Evolutionary conservation across 2,113 vertebrate species (phyloP), one percentile per base, ranked within the genome.

Genomic region (Nothoprocta perdicaria): DNA sequence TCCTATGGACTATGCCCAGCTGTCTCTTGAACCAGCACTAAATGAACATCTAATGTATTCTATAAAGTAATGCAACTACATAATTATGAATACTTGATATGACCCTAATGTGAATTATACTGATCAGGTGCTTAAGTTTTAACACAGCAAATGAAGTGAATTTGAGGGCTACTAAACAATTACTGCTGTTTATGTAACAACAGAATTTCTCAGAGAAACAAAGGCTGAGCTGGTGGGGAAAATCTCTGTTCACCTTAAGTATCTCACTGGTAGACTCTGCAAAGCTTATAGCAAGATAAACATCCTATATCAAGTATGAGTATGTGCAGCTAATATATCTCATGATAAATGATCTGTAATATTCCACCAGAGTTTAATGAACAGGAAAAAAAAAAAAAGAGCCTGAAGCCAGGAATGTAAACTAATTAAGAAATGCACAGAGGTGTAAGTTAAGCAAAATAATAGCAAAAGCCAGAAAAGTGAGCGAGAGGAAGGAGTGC

Each of bases 1-100:
- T 61, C 45, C 45, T 58, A 48, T 68, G 48, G n/a, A 79, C 80
- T 93, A 79, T 80, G 45, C 62, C 75, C 84, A 66, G 75, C 53
- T 84, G 19, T 57, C 73, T 13, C 55, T 23, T 87, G 58, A 93
- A 90, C 78, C 40, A 89, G 62, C 3, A 1, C 60, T 80, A 35
- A 21, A 77, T 63, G 33, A 88, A 87, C 13, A 82, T 77, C 26
- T 45, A 58, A 53, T 38, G 43, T 27, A 35, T 84, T 84, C 78
- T 55, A 7, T 57, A 82, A 66, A 11, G 89, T 87, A 21, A 35
- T 18, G 16, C 41, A 52, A n/a, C 61, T 87, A 73, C 90, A 76
- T 38, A 86, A 93, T 88, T 86, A 79, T 48, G 73, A 84, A 66
- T 61, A 16, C 14, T 55, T 27, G 27, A 53, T 53, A 65, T 17